Conservation (phyloP, 1,140 invertebrate genomes). For the Tetragnatha versicolor region DNA sequence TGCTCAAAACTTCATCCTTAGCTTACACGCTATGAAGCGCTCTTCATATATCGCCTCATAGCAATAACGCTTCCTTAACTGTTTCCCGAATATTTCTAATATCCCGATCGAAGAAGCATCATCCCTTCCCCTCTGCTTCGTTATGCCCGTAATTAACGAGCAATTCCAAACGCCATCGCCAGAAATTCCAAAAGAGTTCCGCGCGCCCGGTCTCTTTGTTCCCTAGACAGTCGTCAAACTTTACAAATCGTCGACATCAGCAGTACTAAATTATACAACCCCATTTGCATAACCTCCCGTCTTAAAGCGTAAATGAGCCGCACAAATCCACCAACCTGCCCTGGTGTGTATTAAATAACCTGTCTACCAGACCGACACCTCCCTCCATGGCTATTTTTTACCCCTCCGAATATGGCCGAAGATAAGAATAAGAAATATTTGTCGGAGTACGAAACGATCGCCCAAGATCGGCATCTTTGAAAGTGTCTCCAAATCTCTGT, state of each 20-base stretch:
- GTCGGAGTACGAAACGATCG: constrained; percentile 41
- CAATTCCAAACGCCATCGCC: too few relatives aligned
- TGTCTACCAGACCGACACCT: background rate
- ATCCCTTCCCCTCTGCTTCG: too few relatives aligned
- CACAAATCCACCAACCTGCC: constrained; percentile 8
- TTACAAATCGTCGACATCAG: constrained; percentile 27
- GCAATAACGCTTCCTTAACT: too few relatives aligned
- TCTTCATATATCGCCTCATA: too few relatives aligned
- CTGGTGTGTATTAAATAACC: constrained; percentile 32
- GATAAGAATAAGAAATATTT: constrained; percentile 55
- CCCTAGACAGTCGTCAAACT: constrained; percentile 20
- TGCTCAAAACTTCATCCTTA: too few relatives aligned
- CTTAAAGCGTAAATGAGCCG: constrained; percentile 22
- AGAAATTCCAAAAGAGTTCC: too few relatives aligned
- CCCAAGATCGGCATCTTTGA: constrained; percentile 45
- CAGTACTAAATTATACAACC: constrained; percentile 30
- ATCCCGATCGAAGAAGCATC: too few relatives aligned
- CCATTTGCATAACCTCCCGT: constrained; percentile 38
- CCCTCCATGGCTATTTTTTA: constrained; percentile 32
- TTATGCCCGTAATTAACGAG: too few relatives aligned
- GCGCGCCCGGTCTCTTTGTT: too few relatives aligned
- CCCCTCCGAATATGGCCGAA: constrained; percentile 37
- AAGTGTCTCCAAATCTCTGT: constrained; percentile 51
- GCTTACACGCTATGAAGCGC: too few relatives aligned
- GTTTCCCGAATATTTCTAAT: too few relatives aligned